Base-by-base conservation (phyloP, 64 coral and sea anemone genomes). In the Montipora efflorescens region DNA sequence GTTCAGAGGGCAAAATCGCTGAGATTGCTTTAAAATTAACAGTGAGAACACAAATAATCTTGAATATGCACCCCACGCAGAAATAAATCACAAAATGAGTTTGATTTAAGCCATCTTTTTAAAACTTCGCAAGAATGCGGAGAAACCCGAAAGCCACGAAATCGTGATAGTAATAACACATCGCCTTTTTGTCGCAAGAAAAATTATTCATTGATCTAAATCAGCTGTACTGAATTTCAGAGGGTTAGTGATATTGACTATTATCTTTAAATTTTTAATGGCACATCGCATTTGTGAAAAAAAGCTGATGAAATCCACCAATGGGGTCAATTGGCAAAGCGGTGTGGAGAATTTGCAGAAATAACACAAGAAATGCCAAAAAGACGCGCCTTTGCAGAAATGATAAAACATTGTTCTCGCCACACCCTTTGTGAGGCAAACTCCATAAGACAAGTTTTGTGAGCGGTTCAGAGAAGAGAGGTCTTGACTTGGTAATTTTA, bases 171-270 rank as follows among this genome's bases (percentile, higher is more conserved):
- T 71, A 25, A 21, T n/a, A n/a, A 45, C 70, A 72, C 19, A 20
- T 86, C 49, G 82, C 18, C 66, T 68, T 86, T 71, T 86, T 51
- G 49, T n/a, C 59, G 57, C 3, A 50, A 51, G 21, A 72, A 86
- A 48, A 71, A 16, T 48, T 72, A 86, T 70, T 86, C 49, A 73
- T 86, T 86, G 2, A 72, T 71, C 8, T 66, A 8, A 71, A 48
- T 28, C 61, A 71, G 18, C 64, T 71, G 82, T 86, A 8, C 7
- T 22, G 7, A 67, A 2, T 7, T 72, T 7, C 12, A 8, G 12
- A 11, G 36, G 23, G 81, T 5, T 15, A 16, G 36, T 6, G 43
- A 7, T 20, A 45, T 16, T 36, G 28, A 36, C 36, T 36, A 36
- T 36, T 36, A 36, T 22, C 47, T 83, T 55, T 15, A 5, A 46